Base-by-base conservation (phyloP, 2,797 vertebrate genomes). In the Platalea minor region DNA sequence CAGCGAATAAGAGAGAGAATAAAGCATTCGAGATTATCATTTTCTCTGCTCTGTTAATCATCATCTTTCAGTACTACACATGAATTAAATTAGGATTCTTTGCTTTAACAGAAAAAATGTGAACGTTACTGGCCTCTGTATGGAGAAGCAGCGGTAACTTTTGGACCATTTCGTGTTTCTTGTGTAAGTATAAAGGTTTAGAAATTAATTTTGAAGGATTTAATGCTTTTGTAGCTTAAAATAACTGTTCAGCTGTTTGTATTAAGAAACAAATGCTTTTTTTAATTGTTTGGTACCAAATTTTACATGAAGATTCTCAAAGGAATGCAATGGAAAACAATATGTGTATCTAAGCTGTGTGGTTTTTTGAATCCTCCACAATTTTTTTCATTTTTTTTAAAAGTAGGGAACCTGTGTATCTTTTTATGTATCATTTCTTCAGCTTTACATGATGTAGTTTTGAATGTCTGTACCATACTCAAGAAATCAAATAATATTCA, bases 81-180 rank as follows among this genome's bases (percentile, higher is more conserved):
- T 60, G 11, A 83, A 95, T 80, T 94, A 64, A 88, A 61, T 91
- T 67, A 81, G 13, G 11, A 19, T 91, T 80, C 77, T 95, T 97
- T 98, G 87, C 95, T 85, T 92, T 59, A 91, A 97, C 97, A 99
- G 99, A 99, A 99, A 99, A 99, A 99, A 97, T 99, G 99, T 98
- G 99, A 99, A 92, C 98, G 99, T 74, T 99, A 99, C 96, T 99
- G 98, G 98, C 99, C 99, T 25, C 96, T 98, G 75, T 98, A 97
- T 73, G 98, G 98, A 86, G 99, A 99, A 95, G 98, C 99, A 93
- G 97, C 98, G 83, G 95, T 99, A 97, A 98, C 96, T 61, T 99
- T 99, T 96, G 99, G 99, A 93, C 98, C 99, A 43, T 99, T 99
- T 98, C 98, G 98, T 97, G 98, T 99, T 98, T 99, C 99, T 89